phyloP scores from a whole-genome alignment of 2,113 vertebrate genomes.

The Zosterops lateralis region DNA sequence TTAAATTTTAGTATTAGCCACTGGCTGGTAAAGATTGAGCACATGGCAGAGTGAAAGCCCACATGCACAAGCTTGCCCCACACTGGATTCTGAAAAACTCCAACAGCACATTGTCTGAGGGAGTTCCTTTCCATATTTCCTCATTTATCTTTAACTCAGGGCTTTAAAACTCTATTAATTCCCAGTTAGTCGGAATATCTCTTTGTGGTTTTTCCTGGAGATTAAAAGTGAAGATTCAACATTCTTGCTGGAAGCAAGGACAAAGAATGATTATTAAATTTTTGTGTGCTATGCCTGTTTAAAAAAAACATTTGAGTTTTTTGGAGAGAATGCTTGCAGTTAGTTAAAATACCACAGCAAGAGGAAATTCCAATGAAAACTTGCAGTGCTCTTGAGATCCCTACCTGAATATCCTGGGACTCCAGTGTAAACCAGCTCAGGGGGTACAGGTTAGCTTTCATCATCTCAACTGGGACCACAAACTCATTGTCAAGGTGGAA shows the following conservation, averaged over 20 bases:
- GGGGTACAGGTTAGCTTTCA: conserved; percentile 84
- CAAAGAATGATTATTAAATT: neutral
- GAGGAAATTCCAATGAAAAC: neutral
- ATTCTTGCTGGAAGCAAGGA: conserved; percentile 6
- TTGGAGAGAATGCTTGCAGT: neutral
- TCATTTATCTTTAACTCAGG: neutral
- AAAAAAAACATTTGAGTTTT: neutral
- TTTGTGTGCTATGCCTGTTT: neutral
- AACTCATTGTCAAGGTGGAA: conserved; percentile 84
- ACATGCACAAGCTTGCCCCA: neutral
- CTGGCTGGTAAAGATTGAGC: neutral
- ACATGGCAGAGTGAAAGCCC: neutral
- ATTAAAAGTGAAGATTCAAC: neutral
- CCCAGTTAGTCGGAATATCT: neutral
- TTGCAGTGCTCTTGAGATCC: neutral
- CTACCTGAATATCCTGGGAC: conserved; percentile 85
- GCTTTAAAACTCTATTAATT: conserved; percentile 9
- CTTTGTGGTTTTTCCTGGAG: neutral
- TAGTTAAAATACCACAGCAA: neutral
- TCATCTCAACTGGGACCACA: conserved; percentile 87
- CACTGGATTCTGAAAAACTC: neutral
- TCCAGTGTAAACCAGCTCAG: conserved; percentile 80
- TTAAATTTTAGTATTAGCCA: neutral
- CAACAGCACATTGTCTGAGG: neutral
- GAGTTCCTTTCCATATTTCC: neutral